These are phyloP conservation scores for Sinocyclocheilus grahami DNA, from an alignment of 2,113 vertebrate genomes.

Conservation along the genomic window DNA sequence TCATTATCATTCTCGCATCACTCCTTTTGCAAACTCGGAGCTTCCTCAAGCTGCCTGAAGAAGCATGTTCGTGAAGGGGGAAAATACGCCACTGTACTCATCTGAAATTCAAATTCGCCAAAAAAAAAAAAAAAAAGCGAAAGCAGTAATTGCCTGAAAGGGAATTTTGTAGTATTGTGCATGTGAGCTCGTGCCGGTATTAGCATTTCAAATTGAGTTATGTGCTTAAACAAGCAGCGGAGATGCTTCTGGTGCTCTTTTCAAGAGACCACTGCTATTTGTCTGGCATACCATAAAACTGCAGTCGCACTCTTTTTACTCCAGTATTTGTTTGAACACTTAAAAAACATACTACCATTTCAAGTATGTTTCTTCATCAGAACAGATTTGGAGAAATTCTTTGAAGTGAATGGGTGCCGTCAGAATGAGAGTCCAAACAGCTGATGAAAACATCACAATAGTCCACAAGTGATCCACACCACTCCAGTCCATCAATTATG, in stretches of 20 bases:
- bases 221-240: conserved; percentile 71
- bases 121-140: conserved; percentile 52
- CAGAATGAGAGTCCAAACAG: neutral
- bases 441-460: neutral
- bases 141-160: conserved; percentile 64
- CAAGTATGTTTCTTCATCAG: neutral
- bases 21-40: neutral
- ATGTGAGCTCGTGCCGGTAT: conserved; percentile 66
- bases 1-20: conserved; percentile 55
- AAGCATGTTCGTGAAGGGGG: conserved; percentile 15
- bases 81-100: conserved; percentile 40
- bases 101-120: conserved; percentile 72
- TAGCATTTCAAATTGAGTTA: conserved; percentile 79
- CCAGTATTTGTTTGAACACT: neutral
- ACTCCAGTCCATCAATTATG: neutral
- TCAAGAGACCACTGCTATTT: conserved; percentile 59
- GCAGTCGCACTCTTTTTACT: neutral
- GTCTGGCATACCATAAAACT: conserved; percentile 47
- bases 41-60: conserved; percentile 3
- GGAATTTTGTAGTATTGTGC: conserved; percentile 57
- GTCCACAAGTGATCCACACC: neutral
- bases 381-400: neutral
- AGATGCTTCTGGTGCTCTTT: conserved; percentile 60
- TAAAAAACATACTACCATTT: neutral
- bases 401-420: neutral